Evolutionary conservation across 2,113 vertebrate genomes (phyloP).

Genomic region (Elaphurus davidianus): DNA sequence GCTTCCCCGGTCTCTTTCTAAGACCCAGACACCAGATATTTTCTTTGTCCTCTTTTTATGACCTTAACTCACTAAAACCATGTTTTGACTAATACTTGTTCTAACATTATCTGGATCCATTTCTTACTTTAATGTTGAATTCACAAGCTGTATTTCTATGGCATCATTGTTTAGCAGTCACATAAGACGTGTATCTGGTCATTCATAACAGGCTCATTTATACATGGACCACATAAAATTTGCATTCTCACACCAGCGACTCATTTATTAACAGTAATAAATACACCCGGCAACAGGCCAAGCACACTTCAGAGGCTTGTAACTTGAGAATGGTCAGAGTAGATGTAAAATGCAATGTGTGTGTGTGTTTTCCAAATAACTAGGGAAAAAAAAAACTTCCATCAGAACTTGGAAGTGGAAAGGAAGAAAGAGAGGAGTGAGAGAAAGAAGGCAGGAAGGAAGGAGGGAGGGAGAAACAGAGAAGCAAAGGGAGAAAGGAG

Average conservation of each 20-base stretch:
- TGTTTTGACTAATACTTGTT: constrained; percentile 65
- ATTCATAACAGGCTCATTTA: constrained; percentile 81
- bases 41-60: constrained; percentile 36
- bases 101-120: constrained; percentile 56
- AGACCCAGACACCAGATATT: not conserved
- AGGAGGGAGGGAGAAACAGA: not conserved
- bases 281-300: constrained; percentile 73
- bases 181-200: constrained; percentile 81
- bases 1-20: not conserved
- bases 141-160: constrained; percentile 49
- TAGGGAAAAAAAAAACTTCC: not conserved
- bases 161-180: constrained; percentile 76
- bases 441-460: too few relatives aligned
- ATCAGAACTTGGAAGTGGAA: constrained; percentile 14
- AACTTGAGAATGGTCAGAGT: constrained; percentile 70
- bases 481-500: not conserved
- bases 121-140: constrained; percentile 73
- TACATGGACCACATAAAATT: constrained; percentile 76
- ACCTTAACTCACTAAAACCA: constrained; percentile 63
- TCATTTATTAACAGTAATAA: constrained; percentile 84
- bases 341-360: constrained; percentile 63
- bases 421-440: not conserved
- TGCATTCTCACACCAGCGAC: constrained; percentile 77
- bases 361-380: not conserved
- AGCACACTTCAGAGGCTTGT: constrained; percentile 71